Evolutionary conservation across 2,113 vertebrate species (phyloP).

Genomic region (Phyllostomus hastatus): DNA sequence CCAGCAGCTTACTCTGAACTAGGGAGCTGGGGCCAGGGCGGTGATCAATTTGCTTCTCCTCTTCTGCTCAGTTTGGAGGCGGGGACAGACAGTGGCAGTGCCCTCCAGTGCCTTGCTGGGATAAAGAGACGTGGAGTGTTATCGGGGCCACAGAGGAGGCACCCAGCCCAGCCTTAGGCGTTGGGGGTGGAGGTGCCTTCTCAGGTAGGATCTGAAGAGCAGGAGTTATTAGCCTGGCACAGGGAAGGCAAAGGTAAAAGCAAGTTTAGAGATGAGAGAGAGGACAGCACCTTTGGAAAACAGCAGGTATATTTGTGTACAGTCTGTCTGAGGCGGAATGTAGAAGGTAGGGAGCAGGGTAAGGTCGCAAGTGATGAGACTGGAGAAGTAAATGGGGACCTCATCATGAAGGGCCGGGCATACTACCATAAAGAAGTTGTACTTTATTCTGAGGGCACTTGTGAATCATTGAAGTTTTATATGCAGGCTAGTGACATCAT

Average conservation of each 20-base stretch:
- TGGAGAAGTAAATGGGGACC: background rate
- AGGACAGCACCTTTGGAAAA: background rate
- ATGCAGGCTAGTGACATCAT: background rate
- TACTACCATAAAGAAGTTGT: background rate
- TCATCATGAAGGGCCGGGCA: background rate
- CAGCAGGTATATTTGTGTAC: background rate
- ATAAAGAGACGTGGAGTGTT: background rate
- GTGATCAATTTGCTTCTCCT: background rate
- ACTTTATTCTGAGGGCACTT: background rate
- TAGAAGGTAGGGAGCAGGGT: background rate
- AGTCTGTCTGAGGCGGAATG: background rate
- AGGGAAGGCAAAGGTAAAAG: background rate
- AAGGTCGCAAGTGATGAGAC: background rate
- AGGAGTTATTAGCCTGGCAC: background rate
- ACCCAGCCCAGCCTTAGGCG: background rate
- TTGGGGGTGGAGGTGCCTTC: background rate
- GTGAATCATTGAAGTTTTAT: constrained; percentile 2
- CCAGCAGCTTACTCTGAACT: background rate
- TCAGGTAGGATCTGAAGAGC: background rate
- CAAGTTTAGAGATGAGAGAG: background rate
- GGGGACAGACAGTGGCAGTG: background rate
- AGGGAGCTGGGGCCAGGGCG: background rate
- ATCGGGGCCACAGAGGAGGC: background rate
- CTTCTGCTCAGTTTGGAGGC: background rate
- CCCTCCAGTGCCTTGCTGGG: background rate